These are phyloP conservation scores for Lasioglossum morio DNA, from an alignment of 2,888 invertebrate genomes.

Conservation along the genomic window DNA sequence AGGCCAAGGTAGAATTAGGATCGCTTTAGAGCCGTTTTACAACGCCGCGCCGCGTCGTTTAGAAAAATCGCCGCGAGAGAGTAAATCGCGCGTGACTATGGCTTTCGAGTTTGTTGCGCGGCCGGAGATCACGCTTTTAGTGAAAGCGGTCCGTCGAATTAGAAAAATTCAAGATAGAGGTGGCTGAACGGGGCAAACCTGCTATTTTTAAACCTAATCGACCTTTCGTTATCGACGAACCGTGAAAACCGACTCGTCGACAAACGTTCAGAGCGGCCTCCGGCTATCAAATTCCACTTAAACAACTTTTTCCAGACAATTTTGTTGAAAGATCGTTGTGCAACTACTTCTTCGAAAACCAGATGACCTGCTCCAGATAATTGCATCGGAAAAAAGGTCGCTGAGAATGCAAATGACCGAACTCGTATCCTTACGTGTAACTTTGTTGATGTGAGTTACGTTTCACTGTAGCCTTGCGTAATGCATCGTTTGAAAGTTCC, in stretches of 20 bases:
- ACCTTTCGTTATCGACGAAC: neutral
- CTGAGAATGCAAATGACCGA: neutral
- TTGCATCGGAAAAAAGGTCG: neutral
- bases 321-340: neutral
- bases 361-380: constrained; percentile 5
- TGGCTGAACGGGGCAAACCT: neutral
- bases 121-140: constrained; percentile 1
- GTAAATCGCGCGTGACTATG: constrained; percentile 11
- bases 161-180: neutral
- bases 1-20: neutral
- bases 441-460: neutral
- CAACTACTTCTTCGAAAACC: neutral
- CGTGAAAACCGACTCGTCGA: neutral
- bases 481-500: neutral
- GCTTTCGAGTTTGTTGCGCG: neutral
- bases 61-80: neutral
- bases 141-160: neutral
- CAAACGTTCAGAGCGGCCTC: neutral
- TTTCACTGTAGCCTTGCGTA: constrained; percentile 1
- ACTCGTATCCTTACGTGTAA: neutral
- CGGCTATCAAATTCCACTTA: neutral
- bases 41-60: neutral
- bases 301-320: neutral
- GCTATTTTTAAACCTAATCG: neutral
- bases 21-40: neutral